phyloP scores from a whole-genome alignment of 2,888 invertebrate species.

The Arctia plantaginis region DNA sequence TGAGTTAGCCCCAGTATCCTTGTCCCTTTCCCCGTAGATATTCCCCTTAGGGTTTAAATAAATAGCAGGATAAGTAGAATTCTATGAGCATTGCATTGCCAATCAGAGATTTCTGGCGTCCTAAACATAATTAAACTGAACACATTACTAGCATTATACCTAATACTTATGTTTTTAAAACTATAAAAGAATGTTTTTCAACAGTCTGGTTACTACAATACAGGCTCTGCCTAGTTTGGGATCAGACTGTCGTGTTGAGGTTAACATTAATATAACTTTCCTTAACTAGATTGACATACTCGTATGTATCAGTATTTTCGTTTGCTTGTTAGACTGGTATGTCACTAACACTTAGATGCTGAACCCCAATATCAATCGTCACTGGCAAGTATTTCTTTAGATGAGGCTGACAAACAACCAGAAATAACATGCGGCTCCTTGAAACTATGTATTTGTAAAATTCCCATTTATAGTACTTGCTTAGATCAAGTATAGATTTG shows the following conservation, averaged over 20 bases:
- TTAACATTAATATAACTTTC: not conserved
- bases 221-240: no score
- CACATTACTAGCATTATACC: no score
- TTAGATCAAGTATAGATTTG: conserved; percentile 14
- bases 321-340: not conserved
- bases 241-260: no score
- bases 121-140: not conserved
- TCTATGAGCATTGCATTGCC: not conserved
- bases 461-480: conserved; percentile 8
- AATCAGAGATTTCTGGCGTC: not conserved
- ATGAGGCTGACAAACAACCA: not conserved
- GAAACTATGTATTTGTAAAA: conserved; percentile 1
- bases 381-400: not conserved
- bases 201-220: no score
- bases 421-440: not conserved
- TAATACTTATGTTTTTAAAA: no score
- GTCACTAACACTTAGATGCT: not conserved
- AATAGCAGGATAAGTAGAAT: not conserved
- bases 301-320: not conserved
- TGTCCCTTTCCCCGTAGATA: no score
- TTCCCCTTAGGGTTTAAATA: not conserved
- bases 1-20: not conserved
- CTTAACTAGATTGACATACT: not conserved
- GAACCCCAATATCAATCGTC: not conserved
- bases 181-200: no score